phyloP scores from a whole-genome alignment of 1,140 invertebrate genomes.

The Tetramorium simillimum region DNA sequence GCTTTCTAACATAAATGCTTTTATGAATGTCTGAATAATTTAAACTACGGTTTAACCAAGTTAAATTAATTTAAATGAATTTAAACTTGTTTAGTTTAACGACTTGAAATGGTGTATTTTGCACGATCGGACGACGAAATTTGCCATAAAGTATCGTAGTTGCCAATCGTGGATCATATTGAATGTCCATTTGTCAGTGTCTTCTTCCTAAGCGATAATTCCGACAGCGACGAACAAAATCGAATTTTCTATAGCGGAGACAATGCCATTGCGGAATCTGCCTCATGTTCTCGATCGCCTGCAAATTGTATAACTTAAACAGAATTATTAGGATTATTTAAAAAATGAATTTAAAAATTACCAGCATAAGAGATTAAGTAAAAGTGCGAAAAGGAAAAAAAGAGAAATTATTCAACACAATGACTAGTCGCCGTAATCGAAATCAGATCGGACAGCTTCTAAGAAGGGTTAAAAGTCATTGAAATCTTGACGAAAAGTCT shows the following conservation, averaged over 20 bases:
- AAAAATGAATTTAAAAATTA: constrained; percentile 17
- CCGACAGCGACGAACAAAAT: constrained; percentile 90
- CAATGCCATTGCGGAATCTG: constrained; percentile 93
- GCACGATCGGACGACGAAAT: constrained; percentile 41
- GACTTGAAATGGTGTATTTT: constrained; percentile 49
- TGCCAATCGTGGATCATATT: constrained; percentile 44
- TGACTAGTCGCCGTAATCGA: neutral
- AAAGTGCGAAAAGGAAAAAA: neutral
- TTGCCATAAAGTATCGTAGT: constrained; percentile 34
- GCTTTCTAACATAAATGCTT: neutral
- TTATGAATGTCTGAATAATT: neutral
- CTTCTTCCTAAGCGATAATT: constrained; percentile 86
- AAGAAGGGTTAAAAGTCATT: constrained; percentile 7
- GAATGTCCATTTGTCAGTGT: constrained; percentile 76
- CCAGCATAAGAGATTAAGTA: neutral
- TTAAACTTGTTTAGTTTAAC: constrained; percentile 44
- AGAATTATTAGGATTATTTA: constrained; percentile 59
- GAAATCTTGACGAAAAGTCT: constrained; percentile 37
- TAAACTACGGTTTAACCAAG: neutral
- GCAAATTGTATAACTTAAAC: constrained; percentile 74
- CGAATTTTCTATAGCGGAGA: constrained; percentile 91
- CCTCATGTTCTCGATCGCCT: constrained; percentile 87
- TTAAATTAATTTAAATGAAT: constrained; percentile 36
- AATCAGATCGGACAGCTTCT: constrained; percentile 5
- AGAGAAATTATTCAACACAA: neutral